phyloP scores from a whole-genome alignment of 37 sponge, comb jelly and placozoan genomes.

The Agelas oroides region DNA sequence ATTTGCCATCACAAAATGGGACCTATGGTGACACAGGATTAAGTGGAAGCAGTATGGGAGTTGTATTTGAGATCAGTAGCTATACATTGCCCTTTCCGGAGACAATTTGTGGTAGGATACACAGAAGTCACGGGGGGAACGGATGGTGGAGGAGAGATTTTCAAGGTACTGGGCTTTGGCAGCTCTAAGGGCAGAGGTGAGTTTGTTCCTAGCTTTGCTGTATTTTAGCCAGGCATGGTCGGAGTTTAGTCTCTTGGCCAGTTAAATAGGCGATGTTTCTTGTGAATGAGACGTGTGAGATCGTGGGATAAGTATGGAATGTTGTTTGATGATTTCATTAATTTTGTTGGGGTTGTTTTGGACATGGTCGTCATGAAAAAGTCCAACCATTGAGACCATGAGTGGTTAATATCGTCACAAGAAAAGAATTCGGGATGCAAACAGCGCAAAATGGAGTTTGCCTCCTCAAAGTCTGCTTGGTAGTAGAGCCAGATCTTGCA shows the following conservation, averaged over 20 bases:
- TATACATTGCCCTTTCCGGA: too few species aligned
- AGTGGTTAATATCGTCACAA: background rate
- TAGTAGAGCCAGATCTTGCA: constrained; percentile 6
- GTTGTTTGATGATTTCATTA: too few species aligned
- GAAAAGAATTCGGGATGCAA: background rate
- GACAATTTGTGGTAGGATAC: background rate
- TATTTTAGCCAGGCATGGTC: background rate
- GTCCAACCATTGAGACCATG: background rate
- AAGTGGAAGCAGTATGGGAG: too few species aligned
- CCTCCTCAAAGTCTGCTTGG: background rate
- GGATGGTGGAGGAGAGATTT: background rate
- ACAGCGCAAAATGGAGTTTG: background rate
- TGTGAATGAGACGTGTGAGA: too few species aligned
- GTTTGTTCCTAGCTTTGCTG: background rate
- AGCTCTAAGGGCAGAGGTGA: constrained; percentile 4
- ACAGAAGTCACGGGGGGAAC: background rate
- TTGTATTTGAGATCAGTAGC: too few species aligned
- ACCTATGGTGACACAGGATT: too few species aligned
- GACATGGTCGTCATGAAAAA: background rate
- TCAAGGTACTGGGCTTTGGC: background rate
- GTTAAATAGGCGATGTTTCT: background rate
- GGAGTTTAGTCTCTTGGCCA: background rate
- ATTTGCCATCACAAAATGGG: too few species aligned
- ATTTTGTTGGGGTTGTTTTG: too few species aligned
- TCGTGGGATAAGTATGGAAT: too few species aligned